A percentile compares a stretch with the other conserved stretches of the same genome.
Conservation (phyloP, 1,140 invertebrate genomes). For the Euwallacea similis region DNA sequence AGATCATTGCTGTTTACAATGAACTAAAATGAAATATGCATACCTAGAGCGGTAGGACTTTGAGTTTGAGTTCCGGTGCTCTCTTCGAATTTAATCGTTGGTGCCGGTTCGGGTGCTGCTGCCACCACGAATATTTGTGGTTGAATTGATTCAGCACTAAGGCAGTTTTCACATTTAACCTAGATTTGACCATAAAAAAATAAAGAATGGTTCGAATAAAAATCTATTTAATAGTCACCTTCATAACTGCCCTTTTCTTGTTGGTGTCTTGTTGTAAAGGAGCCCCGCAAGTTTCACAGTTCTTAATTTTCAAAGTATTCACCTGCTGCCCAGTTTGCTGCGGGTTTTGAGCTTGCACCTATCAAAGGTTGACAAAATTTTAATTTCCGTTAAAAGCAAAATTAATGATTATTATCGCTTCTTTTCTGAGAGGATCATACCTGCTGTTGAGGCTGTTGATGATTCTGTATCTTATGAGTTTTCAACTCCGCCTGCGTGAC, state of each 20-base stretch:
- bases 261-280: constrained; percentile 54
- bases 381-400: not conserved
- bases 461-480: constrained; percentile 50
- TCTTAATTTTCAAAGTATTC: constrained; percentile 53
- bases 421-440: not conserved
- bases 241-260: constrained; percentile 53
- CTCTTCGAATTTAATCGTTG: constrained; percentile 58
- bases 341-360: constrained; percentile 47
- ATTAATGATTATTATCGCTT: not conserved
- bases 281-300: constrained; percentile 56
- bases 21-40: no score
- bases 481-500: constrained; percentile 61
- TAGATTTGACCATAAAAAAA: not conserved
- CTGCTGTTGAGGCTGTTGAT: constrained; percentile 46
- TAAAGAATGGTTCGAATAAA: no score
- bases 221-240: constrained; percentile 30
- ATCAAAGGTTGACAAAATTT: not conserved
- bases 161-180: constrained; percentile 52
- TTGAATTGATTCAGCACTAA: constrained; percentile 52
- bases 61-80: constrained; percentile 51
- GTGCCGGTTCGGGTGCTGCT: constrained; percentile 60
- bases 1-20: no score
- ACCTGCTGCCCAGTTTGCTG: constrained; percentile 47
- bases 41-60: constrained; percentile 49
- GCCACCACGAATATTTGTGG: constrained; percentile 62